These are phyloP conservation scores for Anarrhichthys ocellatus DNA, from an alignment of 2,113 vertebrate genomes.

Conservation along the genomic window DNA sequence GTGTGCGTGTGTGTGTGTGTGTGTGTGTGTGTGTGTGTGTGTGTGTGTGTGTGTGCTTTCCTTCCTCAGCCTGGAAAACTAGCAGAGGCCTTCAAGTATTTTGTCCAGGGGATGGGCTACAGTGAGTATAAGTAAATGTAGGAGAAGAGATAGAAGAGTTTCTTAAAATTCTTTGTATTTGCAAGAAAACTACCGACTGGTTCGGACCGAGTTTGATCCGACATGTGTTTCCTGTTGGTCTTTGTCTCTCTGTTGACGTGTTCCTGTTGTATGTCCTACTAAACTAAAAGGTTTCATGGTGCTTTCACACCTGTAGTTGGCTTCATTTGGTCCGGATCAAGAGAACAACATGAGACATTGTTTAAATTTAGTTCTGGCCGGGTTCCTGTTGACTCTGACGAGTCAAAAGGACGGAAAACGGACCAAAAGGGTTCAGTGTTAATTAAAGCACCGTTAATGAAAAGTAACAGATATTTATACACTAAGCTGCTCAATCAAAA, in stretches of 20 bases:
- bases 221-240: not conserved
- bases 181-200: not conserved
- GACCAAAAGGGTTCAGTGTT: no score
- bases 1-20: no score
- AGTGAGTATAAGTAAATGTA: slow-evolving; percentile 76
- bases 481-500: not conserved
- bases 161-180: not conserved
- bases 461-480: not conserved
- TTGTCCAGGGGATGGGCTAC: slow-evolving; percentile 88
- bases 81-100: slow-evolving; percentile 86
- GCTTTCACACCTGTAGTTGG: no score
- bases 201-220: not conserved
- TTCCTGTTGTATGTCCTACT: not conserved
- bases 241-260: not conserved
- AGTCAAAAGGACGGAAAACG: no score
- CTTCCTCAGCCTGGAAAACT: slow-evolving; percentile 83
- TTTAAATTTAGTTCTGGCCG: no score
- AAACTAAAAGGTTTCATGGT: not conserved
- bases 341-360: no score
- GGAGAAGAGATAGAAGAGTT: not conserved
- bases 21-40: no score
- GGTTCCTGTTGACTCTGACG: no score
- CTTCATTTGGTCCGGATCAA: no score
- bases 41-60: no score
- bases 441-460: no score